Base-by-base conservation (phyloP, 2,888 invertebrate genomes). In the Pomacea canaliculata region DNA sequence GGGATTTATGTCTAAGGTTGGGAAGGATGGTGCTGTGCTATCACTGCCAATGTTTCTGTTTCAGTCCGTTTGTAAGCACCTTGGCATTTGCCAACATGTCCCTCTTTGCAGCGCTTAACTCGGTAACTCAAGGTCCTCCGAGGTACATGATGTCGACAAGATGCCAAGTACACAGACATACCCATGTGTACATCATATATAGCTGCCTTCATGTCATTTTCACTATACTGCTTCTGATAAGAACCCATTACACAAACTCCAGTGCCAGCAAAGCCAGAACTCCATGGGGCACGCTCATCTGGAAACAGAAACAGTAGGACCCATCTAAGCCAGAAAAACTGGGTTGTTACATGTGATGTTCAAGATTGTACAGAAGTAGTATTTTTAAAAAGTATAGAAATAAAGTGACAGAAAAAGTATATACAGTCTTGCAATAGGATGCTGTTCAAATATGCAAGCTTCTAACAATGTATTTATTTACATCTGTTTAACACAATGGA, bases 181-280 rank as follows among this genome's bases (percentile, higher is more conserved):
- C 74, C 74, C 74, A 67, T 68, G 69, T 74, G 74, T 13, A 74
- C 74, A 16, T 37, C 68, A 19, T 74, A 68, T 7, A 74, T 74
- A 27, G 69, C 74, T 1, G 62, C 69, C 12, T 67, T 62, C 74
- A 74, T 74, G 69, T 74, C 74, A n/a, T 51, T 46, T 51, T 65
- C 56, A 8, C 65, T 66, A 63, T 73, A 73, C 62, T 37, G 23
- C 71, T 63, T 46, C 60, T 60, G 13, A 4, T 46, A 27, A n/a
- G 46, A 18, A 56, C 51, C 16, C 16, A 56, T 56, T 56, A 56
- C 51, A 56, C 51, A 56, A 56, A 10, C 51, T 56, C 56, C 18
- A 27, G 56, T 9, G 70, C 59, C 70, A 56, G 51, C 51, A 56
- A 56, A 56, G 51, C 51, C 51, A 56, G 51, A 56, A 56, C 51